Base-by-base conservation (phyloP, 2,888 invertebrate species). In the Amblyteles armatorius region DNA sequence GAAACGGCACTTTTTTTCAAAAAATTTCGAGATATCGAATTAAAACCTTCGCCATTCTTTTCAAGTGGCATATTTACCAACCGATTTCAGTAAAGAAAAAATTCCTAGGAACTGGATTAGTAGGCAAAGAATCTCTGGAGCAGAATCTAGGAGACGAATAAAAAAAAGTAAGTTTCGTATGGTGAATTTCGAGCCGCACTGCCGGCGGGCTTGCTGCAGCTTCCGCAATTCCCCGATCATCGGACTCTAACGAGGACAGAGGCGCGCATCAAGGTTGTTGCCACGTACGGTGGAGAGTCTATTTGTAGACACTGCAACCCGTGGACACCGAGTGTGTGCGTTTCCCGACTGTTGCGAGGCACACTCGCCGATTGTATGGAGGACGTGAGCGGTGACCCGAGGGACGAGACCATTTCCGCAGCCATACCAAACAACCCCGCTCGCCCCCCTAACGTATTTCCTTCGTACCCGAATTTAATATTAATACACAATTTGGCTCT, bases 401-500 rank as follows among this genome's bases (percentile, higher is more conserved):
- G 50, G 33, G 79, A 79, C 71, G 74, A 79, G 50, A 82, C 55
- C 60, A 63, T 80, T 77, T 83, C 63, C 68, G 60, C 55, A 48
- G 73, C 80, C 36, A 67, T 72, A 57, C 57, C 52, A 22, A 65
- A 19, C 57, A 11, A 40, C 19, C 71, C 22, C 52, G 50, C 78
- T n/a, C 52, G 44, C 26, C 44, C 40, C 50, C 48, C 19, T 11
- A 6, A n/a, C 65, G 76, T 65, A 33, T 33, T 65, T 80, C 60
- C 52, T 73, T 77, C 68, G 72, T 87, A 88, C 83, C 44, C 83
- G 82, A 86, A 89, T 91, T 90, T 90, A 91, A 91, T 91, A 91
- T 91, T 91, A 90, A 91, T 91, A 91, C 88, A 88, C 90, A 91
- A 91, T 91, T 91, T 89, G 88, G 87, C 80, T 87, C 82, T 82